A percentile compares a stretch with the other conserved stretches of the same genome.
phyloP scores from a whole-genome alignment of 1,140 invertebrate species.

The Myzus persicae region DNA sequence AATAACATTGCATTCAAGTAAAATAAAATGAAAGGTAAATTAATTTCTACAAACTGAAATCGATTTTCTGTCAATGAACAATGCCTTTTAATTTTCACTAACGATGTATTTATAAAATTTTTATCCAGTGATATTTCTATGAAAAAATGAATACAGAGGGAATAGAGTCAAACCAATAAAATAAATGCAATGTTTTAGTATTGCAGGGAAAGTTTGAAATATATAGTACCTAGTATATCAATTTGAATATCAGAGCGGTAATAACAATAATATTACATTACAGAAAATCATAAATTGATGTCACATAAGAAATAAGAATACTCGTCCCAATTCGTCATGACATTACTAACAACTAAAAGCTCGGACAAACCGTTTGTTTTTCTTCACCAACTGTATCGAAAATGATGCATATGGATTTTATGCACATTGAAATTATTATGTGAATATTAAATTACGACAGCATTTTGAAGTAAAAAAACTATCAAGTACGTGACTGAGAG shows the following conservation, averaged over 20 bases:
- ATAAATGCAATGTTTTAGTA: not conserved
- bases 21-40: not conserved
- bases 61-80: not conserved
- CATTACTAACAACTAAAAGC: not conserved
- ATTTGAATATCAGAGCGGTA: not conserved
- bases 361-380: not conserved
- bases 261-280: not conserved
- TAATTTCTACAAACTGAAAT: not conserved
- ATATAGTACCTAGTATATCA: not conserved
- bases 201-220: not conserved
- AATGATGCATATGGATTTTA: not conserved
- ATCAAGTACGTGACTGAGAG: slow-evolving; percentile 47
- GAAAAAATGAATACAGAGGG: not conserved
- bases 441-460: slow-evolving; percentile 33
- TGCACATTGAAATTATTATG: not conserved
- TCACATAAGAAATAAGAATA: not conserved
- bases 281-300: not conserved
- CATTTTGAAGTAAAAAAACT: slow-evolving; percentile 30
- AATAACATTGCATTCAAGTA: not conserved
- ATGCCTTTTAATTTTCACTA: not conserved
- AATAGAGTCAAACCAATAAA: not conserved
- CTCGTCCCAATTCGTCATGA: not conserved
- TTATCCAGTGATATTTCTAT: not conserved
- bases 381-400: not conserved
- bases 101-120: not conserved